Percentiles rank a stretch among this genome's conserved stretches.
Conservation (phyloP, 2,888 invertebrate genomes). For the Drosophila monieri region DNA sequence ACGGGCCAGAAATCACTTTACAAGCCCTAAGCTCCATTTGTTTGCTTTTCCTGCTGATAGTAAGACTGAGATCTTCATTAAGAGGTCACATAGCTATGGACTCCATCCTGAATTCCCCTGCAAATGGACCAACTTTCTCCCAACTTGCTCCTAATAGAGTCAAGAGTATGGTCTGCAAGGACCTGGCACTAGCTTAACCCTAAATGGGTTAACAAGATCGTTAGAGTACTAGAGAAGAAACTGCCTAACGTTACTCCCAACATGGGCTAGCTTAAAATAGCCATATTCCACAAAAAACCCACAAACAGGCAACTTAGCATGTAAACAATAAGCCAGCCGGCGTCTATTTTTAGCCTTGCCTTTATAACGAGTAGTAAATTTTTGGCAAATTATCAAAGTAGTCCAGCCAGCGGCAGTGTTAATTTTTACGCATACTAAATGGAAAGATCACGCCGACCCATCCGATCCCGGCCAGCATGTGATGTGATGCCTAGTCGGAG, state of each 20-base stretch:
- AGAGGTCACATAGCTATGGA: too few species aligned
- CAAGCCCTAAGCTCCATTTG: neutral
- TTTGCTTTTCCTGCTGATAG: neutral
- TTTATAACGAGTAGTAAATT: conserved; percentile 35
- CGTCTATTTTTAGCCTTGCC: conserved; percentile 40
- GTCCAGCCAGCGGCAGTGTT: conserved; percentile 24
- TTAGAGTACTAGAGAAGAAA: neutral
- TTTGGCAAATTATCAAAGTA: conserved; percentile 44
- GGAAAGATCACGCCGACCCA: conserved; percentile 43
- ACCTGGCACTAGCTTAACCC: too few species aligned
- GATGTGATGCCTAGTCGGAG: conserved; percentile 20
- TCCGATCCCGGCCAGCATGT: conserved; percentile 35
- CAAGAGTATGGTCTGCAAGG: too few species aligned
- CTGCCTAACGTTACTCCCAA: neutral
- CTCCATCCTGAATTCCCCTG: too few species aligned
- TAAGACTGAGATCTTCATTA: too few species aligned
- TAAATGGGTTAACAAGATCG: too few species aligned
- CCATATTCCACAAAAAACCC: conserved; percentile 1
- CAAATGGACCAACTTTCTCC: too few species aligned
- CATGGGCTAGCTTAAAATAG: conserved; percentile 8
- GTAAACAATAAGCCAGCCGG: conserved; percentile 30
- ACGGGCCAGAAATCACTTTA: conserved; percentile 7
- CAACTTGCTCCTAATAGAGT: too few species aligned
- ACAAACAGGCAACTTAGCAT: conserved; percentile 1
- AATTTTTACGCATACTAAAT: conserved; percentile 46